These are phyloP conservation scores for Pandion haliaetus DNA, from an alignment of 2,113 vertebrate species.

Conservation along the genomic window DNA sequence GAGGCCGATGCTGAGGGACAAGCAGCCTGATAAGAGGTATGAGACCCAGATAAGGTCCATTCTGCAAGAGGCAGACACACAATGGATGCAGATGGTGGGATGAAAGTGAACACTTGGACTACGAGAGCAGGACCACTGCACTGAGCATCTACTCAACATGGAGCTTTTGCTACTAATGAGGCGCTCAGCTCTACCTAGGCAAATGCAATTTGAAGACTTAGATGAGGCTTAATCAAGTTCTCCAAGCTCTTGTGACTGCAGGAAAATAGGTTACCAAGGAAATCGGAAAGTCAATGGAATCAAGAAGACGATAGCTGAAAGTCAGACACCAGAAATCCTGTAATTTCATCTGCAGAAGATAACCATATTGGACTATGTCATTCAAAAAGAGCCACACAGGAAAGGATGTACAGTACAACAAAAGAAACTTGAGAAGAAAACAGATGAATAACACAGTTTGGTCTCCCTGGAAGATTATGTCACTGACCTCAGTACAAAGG, in stretches of 20 bases:
- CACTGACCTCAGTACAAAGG: conserved; percentile 7
- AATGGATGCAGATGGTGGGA: rapidly evolving
- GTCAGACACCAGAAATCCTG: neutral
- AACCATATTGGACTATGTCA: neutral
- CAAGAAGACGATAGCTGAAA: neutral
- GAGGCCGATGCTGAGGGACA: neutral
- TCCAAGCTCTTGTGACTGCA: neutral
- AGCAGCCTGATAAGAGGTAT: neutral
- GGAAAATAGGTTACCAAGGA: neutral
- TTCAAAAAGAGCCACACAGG: neutral
- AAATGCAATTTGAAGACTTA: neutral
- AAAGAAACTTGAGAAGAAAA: neutral
- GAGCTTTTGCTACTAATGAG: neutral
- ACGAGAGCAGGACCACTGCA: rapidly evolving
- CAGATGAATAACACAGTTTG: neutral
- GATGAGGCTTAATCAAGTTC: neutral
- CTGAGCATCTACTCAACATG: rapidly evolving
- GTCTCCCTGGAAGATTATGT: conserved; percentile 25
- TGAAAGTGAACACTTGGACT: rapidly evolving
- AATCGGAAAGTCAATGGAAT: neutral
- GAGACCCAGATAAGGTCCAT: neutral
- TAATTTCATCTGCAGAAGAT: neutral
- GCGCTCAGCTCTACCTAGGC: neutral
- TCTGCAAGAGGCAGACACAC: neutral
- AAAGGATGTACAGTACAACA: neutral